These are phyloP conservation scores for Brachionus paranguensis DNA, from an alignment of 1,140 invertebrate genomes.

Conservation along the genomic window DNA sequence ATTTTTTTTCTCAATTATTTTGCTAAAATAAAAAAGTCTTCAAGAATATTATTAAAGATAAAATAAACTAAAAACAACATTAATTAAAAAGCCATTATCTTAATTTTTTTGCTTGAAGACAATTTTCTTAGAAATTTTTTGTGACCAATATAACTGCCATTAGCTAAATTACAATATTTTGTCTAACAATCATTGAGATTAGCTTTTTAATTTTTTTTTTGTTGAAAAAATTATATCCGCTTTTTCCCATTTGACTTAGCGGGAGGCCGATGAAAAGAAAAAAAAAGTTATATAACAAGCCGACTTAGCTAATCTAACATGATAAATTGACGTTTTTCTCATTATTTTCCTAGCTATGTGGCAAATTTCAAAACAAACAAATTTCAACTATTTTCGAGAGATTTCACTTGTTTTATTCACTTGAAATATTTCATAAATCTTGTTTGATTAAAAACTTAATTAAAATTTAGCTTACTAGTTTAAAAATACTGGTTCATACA, in stretches of 20 bases:
- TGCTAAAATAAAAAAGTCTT: no score
- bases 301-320: background rate
- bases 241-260: background rate
- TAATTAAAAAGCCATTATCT: constrained; percentile 33
- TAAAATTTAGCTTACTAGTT: background rate
- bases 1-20: no score
- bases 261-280: background rate
- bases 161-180: background rate
- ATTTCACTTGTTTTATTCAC: background rate
- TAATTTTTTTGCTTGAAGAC: background rate
- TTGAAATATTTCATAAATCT: background rate
- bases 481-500: background rate
- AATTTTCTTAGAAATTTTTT: background rate
- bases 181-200: background rate
- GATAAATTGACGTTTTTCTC: constrained; percentile 21
- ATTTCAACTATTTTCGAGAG: background rate
- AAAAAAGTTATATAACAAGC: constrained; percentile 1
- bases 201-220: background rate
- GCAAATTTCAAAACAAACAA: constrained; percentile 5
- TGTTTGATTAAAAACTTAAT: background rate
- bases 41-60: background rate
- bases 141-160: background rate
- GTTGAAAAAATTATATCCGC: background rate
- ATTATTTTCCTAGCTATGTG: background rate
- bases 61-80: background rate